Evolutionary conservation across 2,113 vertebrate species (phyloP).

Genomic region (Vulpes ferrilata): DNA sequence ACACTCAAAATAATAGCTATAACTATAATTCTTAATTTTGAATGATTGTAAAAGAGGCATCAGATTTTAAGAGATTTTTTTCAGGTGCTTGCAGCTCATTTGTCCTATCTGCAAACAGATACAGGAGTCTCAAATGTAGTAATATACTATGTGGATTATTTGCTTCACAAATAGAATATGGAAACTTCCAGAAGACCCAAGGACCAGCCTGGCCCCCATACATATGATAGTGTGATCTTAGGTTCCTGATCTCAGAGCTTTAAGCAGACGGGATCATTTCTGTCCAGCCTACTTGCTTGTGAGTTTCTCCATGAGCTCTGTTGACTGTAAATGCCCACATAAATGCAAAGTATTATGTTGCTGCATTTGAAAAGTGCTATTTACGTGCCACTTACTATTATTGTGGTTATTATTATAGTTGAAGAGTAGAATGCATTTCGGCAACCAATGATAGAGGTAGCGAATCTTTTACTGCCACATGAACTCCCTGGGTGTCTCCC

Average conservation of each 20-base stretch:
- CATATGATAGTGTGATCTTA: rapidly evolving
- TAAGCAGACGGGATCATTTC: neutral
- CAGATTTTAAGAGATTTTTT: neutral
- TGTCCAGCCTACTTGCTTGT: neutral
- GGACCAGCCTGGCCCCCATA: rapidly evolving
- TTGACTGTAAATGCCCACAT: neutral
- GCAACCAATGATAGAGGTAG: neutral
- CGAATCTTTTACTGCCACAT: neutral
- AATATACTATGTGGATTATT: neutral
- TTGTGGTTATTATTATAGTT: conserved; percentile 55
- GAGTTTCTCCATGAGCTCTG: neutral
- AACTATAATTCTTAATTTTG: conserved; percentile 19
- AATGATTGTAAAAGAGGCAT: neutral
- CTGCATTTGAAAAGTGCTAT: conserved; percentile 26
- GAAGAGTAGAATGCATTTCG: conserved; percentile 67
- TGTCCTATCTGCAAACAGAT: neutral
- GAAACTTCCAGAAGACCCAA: neutral
- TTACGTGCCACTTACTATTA: conserved; percentile 43
- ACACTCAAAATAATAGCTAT: neutral
- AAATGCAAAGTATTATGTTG: neutral
- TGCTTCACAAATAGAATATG: neutral
- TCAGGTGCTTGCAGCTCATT: neutral
- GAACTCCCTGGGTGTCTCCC: conserved; percentile 3
- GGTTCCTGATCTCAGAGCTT: neutral
- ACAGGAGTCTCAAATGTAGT: neutral